These are phyloP conservation scores for Drosophila cyrtoloma DNA, from an alignment of 2,888 invertebrate genomes.

Conservation along the genomic window DNA sequence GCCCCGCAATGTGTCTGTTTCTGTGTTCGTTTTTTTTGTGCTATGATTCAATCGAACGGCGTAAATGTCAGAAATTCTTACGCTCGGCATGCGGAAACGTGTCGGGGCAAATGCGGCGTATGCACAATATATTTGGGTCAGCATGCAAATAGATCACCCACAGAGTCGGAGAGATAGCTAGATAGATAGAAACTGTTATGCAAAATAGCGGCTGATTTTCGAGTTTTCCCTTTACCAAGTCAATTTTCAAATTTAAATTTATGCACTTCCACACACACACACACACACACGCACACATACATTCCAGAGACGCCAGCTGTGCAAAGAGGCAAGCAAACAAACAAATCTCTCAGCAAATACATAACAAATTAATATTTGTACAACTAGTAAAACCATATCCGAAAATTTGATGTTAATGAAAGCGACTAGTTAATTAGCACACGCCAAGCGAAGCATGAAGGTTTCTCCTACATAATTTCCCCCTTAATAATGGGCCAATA, in stretches of 20 bases:
- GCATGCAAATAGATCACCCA: constrained; percentile 61
- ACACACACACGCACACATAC: not conserved
- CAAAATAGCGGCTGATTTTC: constrained; percentile 16
- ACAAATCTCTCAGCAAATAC: constrained; percentile 39
- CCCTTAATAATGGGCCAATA: constrained; percentile 31
- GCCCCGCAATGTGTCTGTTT: constrained; percentile 16
- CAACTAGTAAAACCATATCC: constrained; percentile 34
- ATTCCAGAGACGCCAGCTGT: constrained; percentile 48
- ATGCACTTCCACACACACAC: constrained; percentile 12
- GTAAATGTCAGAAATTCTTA: constrained; percentile 61
- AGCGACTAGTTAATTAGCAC: constrained; percentile 47
- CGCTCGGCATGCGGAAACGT: constrained; percentile 57
- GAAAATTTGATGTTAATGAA: constrained; percentile 37
- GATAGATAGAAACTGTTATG: constrained; percentile 10
- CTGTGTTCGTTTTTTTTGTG: not conserved
- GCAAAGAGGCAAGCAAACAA: constrained; percentile 14
- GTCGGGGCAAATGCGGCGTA: constrained; percentile 49
- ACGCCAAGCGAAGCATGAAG: constrained; percentile 38
- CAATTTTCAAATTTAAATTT: constrained; percentile 36
- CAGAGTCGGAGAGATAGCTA: constrained; percentile 26
- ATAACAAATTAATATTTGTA: constrained; percentile 48
- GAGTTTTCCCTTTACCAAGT: constrained; percentile 24
- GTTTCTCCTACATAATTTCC: constrained; percentile 8
- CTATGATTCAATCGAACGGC: constrained; percentile 44
- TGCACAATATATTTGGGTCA: constrained; percentile 60